Conservation (phyloP, 2,888 invertebrate genomes). For the Macropis europaea region DNA sequence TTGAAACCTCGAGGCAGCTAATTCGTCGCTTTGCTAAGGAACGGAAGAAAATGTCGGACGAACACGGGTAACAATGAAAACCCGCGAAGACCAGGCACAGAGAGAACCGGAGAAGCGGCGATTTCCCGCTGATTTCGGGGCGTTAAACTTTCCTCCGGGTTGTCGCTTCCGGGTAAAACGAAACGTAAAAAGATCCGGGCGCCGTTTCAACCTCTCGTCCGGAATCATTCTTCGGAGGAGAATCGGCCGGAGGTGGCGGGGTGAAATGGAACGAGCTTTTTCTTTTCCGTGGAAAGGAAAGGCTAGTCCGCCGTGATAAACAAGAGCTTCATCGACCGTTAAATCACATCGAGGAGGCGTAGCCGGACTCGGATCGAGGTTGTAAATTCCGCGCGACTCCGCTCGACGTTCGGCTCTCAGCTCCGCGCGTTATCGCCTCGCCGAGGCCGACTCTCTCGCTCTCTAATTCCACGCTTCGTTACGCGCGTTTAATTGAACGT, state of each 20-base stretch:
- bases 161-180: background rate
- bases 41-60: background rate
- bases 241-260: background rate
- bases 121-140: constrained; percentile 16
- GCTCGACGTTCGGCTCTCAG: constrained; percentile 9
- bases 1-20: no score
- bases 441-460: no score
- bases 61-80: constrained; percentile 5
- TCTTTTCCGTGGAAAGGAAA: background rate
- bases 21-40: no score
- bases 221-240: constrained; percentile 21
- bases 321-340: constrained; percentile 44
- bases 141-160: constrained; percentile 20
- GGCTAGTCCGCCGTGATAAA: constrained; percentile 18
- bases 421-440: constrained; percentile 48
- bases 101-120: background rate
- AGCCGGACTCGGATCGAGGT: constrained; percentile 27
- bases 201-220: constrained; percentile 17
- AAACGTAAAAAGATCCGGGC: constrained; percentile 1
- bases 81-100: background rate
- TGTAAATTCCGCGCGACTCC: constrained; percentile 45
- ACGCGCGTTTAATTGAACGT: constrained; percentile 53
- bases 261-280: constrained; percentile 19
- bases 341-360: constrained; percentile 26
- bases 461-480: constrained; percentile 54